Base-by-base conservation (phyloP, 2,888 invertebrate species). In the Heliconius aoede region DNA sequence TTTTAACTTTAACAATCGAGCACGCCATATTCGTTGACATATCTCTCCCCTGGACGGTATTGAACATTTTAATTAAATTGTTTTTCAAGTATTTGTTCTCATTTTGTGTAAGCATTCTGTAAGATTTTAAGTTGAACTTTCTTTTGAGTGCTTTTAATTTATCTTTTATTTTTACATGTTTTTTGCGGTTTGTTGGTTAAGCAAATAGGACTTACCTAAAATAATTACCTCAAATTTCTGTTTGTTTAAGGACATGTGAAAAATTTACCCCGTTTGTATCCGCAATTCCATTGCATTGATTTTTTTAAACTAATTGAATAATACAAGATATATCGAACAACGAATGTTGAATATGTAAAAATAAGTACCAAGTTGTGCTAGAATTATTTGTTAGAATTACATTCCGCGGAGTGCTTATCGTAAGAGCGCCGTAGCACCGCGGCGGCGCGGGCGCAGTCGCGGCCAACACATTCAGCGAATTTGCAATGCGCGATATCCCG, bases 401-500 rank as follows among this genome's bases (percentile, higher is more conserved):
- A 90, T 89, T 91, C 86, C 83, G 82, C 82, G 85, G 84, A 83
- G 86, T 83, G 87, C 87, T 92, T 92, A 93, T 93, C 91, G 89
- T 88, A 84, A 81, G 85, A 85, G 84, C 86, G 86, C 81, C 85
- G 88, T 88, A 88, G 90, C 89, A 88, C 28, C 13, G 89, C 88
- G 88, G 91, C 90, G 78, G 74, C 60, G 76, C 74, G 30, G 32
- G 78, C 69, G 64, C 73, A 73, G 76, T 68, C 74, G 69, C 77
- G 74, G 74, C 74, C 78, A 91, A 91, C 92, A 93, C 90, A 92
- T 94, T 92, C 89, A 91, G 91, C 92, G 89, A 90, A 94, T 94
- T 94, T 94, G 93, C 94, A 93, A 93, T 94, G 93, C 94, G 90
- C 92, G 94, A 94, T 94, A 94, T 92, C 86, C 90, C 86, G 89